These are phyloP conservation scores for Apostichopus japonicus DNA, from an alignment of 35 echinoderm and acorn worm genomes.

Conservation along the genomic window DNA sequence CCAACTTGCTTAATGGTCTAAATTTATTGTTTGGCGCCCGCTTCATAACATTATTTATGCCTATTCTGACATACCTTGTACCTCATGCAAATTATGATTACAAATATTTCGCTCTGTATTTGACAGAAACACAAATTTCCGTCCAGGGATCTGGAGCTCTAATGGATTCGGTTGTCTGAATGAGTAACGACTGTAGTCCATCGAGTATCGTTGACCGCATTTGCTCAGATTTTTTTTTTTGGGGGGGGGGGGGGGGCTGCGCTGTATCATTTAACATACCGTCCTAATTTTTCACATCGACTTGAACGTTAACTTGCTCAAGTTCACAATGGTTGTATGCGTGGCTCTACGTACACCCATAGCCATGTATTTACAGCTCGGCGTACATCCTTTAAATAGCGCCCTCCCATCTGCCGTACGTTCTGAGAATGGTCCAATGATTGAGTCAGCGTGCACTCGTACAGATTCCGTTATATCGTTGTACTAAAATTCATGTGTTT, in stretches of 20 bases:
- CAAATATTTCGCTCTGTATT: background rate
- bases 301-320: too few relatives aligned
- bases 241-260: background rate
- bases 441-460: too few relatives aligned
- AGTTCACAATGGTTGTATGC: too few relatives aligned
- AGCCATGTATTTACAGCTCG: too few relatives aligned
- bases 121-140: background rate
- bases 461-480: too few relatives aligned
- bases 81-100: slow-evolving; percentile 13
- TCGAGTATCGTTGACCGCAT: background rate
- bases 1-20: too few relatives aligned
- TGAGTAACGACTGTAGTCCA: background rate
- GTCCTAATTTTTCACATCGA: too few relatives aligned
- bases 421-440: too few relatives aligned
- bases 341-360: too few relatives aligned
- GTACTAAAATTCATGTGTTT: too few relatives aligned
- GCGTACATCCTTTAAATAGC: too few relatives aligned
- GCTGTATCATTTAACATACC: background rate
- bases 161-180: background rate
- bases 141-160: background rate
- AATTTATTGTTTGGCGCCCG: background rate
- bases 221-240: background rate
- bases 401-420: too few relatives aligned
- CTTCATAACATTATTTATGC: background rate
- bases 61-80: background rate